Conservation (phyloP, 2,113 vertebrate genomes). For the Neogale vison region DNA sequence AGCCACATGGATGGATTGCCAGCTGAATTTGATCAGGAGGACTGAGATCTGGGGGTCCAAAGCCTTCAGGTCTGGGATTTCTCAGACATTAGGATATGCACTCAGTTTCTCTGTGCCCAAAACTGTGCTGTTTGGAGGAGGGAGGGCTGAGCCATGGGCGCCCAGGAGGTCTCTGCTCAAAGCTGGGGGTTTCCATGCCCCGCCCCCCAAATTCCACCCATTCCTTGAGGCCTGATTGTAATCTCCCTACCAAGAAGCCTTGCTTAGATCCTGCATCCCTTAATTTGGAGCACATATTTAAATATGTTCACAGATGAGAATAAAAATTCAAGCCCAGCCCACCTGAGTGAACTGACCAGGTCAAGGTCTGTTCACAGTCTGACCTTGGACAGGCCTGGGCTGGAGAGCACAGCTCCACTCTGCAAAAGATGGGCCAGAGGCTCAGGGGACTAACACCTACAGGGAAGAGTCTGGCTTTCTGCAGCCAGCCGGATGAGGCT, state of each 20-base stretch:
- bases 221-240: not conserved
- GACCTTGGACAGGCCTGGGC: not conserved
- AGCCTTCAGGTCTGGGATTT: not conserved
- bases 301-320: too few species aligned
- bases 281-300: not conserved
- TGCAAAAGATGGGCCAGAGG: not conserved
- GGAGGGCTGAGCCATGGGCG: not conserved
- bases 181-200: accelerated
- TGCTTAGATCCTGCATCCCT: not conserved
- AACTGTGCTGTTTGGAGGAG: not conserved
- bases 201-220: not conserved
- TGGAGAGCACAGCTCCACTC: not conserved
- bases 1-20: accelerated
- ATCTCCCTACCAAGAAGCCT: not conserved
- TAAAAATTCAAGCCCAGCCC: not conserved
- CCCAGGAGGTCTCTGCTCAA: not conserved
- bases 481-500: too few species aligned
- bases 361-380: not conserved
- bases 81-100: not conserved
- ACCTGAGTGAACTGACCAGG: not conserved
- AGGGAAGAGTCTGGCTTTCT: not conserved
- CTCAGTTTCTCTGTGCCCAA: not conserved
- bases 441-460: not conserved
- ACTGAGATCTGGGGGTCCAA: not conserved
- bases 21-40: not conserved